A percentile compares a stretch with the other conserved stretches of the same genome.
Evolutionary conservation across 2,797 vertebrate genomes (phyloP).

Genomic region (Mus minutoides): DNA sequence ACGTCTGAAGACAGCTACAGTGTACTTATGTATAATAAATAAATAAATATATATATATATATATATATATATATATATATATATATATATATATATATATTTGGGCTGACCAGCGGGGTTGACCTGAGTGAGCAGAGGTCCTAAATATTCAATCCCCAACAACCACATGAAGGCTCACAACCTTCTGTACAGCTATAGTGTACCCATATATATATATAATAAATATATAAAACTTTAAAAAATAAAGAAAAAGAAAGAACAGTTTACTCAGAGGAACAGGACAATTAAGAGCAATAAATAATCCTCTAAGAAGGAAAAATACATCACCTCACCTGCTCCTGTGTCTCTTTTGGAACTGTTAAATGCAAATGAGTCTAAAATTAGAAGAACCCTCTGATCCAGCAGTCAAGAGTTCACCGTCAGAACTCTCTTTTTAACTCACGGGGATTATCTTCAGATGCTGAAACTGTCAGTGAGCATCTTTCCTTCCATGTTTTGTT

Average conservation of each 20-base stretch:
- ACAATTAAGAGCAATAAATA: not conserved
- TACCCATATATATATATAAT: no score
- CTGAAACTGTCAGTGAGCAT: not conserved
- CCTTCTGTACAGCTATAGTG: no score
- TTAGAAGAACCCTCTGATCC: not conserved
- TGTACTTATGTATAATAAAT: no score
- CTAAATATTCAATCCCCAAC: no score
- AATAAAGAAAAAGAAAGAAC: not conserved
- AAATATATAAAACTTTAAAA: no score
- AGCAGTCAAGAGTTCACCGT: not conserved
- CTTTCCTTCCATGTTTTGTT: not conserved
- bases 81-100: no score
- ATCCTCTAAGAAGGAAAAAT: constrained; percentile 16
- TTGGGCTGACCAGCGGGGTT: no score
- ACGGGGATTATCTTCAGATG: not conserved
- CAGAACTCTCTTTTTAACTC: not conserved
- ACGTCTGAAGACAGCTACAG: no score
- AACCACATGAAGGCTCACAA: no score
- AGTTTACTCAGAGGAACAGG: constrained; percentile 18
- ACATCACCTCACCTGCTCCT: not conserved
- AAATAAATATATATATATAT: no score
- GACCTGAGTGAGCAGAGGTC: no score
- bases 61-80: no score
- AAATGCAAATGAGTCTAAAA: constrained; percentile 24
- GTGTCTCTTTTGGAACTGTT: not conserved